Percentiles rank a stretch among this genome's conserved stretches.
Evolutionary conservation across 35 echinoderm and acorn worm species (phyloP).

Genomic region (Diadema setosum): DNA sequence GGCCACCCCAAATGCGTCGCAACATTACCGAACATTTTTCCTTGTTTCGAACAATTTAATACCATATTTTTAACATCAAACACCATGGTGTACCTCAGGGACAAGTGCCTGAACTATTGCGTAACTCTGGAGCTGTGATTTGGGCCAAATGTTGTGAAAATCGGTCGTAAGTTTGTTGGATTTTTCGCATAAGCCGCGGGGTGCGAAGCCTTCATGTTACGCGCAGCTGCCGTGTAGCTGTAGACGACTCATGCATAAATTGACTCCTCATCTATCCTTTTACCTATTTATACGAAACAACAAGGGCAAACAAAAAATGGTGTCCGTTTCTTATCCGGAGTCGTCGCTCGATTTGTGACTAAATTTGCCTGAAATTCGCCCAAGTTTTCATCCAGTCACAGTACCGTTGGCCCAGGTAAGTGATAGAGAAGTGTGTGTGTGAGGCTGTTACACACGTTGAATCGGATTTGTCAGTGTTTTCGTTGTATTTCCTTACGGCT

Average conservation of each 20-base stretch:
- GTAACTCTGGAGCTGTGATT: not conserved
- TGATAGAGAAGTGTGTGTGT: not conserved
- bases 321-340: slow-evolving; percentile 67
- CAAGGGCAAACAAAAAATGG: slow-evolving; percentile 93
- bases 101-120: not conserved
- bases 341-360: slow-evolving; percentile 45
- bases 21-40: not conserved
- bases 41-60: not conserved
- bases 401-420: not conserved
- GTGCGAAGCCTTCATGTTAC: slow-evolving; percentile 75
- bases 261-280: slow-evolving; percentile 94
- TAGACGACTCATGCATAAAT: slow-evolving; percentile 83
- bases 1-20: not conserved
- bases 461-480: slow-evolving; percentile 45
- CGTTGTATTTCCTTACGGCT: slow-evolving; percentile 46
- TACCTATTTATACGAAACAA: slow-evolving; percentile 97
- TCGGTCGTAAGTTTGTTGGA: not conserved
- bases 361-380: slow-evolving; percentile 30
- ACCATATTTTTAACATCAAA: not conserved
- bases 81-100: not conserved
- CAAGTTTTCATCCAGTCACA: slow-evolving; percentile 5
- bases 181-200: slow-evolving; percentile 8
- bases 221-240: slow-evolving; percentile 59
- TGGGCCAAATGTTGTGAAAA: slow-evolving; percentile 21
- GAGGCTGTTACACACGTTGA: not conserved